These are phyloP conservation scores for Macropis europaea DNA, from an alignment of 2,888 invertebrate species.

Conservation along the genomic window DNA sequence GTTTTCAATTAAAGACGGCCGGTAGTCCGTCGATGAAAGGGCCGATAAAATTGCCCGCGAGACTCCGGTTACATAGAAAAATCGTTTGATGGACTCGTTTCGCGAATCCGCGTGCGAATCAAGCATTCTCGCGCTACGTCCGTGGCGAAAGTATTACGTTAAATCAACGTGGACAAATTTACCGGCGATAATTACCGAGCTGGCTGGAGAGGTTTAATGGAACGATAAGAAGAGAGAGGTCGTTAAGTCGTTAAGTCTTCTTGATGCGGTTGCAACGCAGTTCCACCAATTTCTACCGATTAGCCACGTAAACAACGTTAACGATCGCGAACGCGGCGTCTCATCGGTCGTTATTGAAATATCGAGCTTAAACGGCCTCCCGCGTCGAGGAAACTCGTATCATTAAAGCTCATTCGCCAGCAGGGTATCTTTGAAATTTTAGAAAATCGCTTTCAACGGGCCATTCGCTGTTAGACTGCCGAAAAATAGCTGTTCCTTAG, in stretches of 20 bases:
- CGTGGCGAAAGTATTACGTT: constrained; percentile 21
- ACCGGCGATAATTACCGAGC: constrained; percentile 62
- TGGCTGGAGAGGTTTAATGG: constrained; percentile 50
- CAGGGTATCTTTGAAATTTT: no score
- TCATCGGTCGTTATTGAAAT: constrained; percentile 21
- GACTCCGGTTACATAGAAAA: background rate
- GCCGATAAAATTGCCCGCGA: constrained; percentile 37
- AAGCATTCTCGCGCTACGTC: constrained; percentile 22
- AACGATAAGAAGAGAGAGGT: constrained; percentile 49
- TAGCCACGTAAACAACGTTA: constrained; percentile 34
- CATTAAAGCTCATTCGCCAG: no score
- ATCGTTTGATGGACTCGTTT: background rate
- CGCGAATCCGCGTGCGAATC: constrained; percentile 16
- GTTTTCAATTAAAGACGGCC: constrained; percentile 8
- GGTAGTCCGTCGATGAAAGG: constrained; percentile 10
- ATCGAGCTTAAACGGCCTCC: background rate
- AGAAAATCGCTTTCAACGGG: no score
- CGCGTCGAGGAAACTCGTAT: no score
- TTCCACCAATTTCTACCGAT: constrained; percentile 52
- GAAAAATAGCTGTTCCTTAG: no score
- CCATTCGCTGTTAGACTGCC: no score
- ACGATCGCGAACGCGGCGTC: background rate
- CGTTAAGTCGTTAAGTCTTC: constrained; percentile 61
- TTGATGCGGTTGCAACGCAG: constrained; percentile 39
- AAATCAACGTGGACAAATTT: constrained; percentile 59